Conservation (phyloP, 2,113 vertebrate genomes). For the Labrus mixtus region DNA sequence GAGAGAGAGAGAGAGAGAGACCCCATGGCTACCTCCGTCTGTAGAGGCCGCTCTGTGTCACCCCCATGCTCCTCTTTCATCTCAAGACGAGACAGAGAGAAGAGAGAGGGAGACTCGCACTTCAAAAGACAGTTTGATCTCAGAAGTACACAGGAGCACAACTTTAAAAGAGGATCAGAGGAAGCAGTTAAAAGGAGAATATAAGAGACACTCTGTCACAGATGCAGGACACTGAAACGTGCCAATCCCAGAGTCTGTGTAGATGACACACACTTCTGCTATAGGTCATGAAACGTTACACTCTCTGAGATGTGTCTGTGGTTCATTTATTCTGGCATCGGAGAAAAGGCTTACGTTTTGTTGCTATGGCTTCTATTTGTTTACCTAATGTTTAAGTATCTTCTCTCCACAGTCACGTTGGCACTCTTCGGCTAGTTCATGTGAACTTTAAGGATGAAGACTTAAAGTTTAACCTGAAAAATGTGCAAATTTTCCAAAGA, state of each 20-base stretch:
- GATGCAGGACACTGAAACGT: constrained; percentile 42
- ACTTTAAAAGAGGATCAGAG: constrained; percentile 68
- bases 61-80: constrained; percentile 79
- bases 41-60: constrained; percentile 69
- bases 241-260: constrained; percentile 1
- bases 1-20: constrained; percentile 33
- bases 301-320: constrained; percentile 26
- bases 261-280: constrained; percentile 37
- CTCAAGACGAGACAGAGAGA: constrained; percentile 73
- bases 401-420: no score
- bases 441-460: no score
- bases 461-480: no score
- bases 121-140: constrained; percentile 84
- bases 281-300: constrained; percentile 26
- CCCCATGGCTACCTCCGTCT: constrained; percentile 67
- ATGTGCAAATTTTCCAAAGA: no score
- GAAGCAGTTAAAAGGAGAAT: constrained; percentile 67
- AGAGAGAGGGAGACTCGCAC: constrained; percentile 65
- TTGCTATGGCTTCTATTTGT: constrained; percentile 4
- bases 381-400: no score
- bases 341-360: constrained; percentile 5
- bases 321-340: constrained; percentile 44
- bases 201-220: constrained; percentile 66
- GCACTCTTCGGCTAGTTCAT: no score
- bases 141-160: constrained; percentile 69